phyloP scores from a whole-genome alignment of 1,140 invertebrate genomes.

The Caerostris extrusa region DNA sequence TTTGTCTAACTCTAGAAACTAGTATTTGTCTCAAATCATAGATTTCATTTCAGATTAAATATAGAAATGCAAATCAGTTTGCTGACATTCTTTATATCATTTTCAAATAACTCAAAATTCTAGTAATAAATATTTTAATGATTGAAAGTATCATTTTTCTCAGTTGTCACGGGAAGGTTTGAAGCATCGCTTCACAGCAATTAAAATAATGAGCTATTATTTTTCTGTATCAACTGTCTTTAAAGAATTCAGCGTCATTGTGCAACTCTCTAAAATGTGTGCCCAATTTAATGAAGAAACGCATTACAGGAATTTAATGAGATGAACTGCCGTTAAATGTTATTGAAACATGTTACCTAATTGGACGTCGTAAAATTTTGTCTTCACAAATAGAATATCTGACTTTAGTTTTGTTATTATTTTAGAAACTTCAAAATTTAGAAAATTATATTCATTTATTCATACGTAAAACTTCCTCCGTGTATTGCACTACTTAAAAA shows the following conservation, averaged over 20 bases:
- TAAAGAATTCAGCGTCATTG: not conserved
- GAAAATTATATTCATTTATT: too few species aligned
- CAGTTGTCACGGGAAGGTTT: not conserved
- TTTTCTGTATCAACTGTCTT: not conserved
- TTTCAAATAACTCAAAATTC: too few species aligned
- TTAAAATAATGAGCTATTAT: slow-evolving; percentile 35
- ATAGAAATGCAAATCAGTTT: too few species aligned
- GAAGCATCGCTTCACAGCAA: not conserved
- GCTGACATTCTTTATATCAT: too few species aligned
- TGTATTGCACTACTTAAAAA: too few species aligned
- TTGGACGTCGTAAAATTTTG: not conserved
- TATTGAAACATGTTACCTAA: not conserved
- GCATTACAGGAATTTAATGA: slow-evolving; percentile 2
- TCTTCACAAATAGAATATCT: too few species aligned
- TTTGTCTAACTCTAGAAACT: too few species aligned
- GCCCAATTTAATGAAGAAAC: not conserved
- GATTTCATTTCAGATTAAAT: too few species aligned
- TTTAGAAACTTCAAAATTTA: too few species aligned
- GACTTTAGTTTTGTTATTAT: too few species aligned
- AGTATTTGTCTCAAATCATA: too few species aligned
- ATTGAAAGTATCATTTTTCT: not conserved
- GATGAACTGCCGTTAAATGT: not conserved
- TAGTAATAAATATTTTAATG: not conserved
- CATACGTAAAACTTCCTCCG: too few species aligned
- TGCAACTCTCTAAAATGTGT: not conserved